phyloP scores from a whole-genome alignment of 2,888 invertebrate genomes.

The Chromoteleia sp. region DNA sequence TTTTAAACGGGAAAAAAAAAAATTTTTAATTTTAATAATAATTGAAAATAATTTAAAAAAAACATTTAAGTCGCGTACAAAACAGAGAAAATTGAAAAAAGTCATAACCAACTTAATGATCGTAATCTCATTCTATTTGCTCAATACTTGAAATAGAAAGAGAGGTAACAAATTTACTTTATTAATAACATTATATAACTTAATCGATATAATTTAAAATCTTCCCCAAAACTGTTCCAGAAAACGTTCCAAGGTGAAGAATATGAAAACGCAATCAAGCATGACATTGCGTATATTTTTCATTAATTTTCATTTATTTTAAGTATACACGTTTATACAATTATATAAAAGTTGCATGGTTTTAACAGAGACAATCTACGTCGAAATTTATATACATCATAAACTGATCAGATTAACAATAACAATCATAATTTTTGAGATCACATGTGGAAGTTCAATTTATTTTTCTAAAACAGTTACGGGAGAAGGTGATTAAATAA shows the following conservation, averaged over 20 bases:
- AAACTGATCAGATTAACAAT: conserved; percentile 74
- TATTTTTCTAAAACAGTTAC: conserved; percentile 83
- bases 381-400: conserved; percentile 82
- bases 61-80: conserved; percentile 39
- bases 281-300: conserved; percentile 78
- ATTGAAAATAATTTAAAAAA: no score
- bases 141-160: conserved; percentile 48
- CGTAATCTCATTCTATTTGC: conserved; percentile 73
- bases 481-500: conserved; percentile 73
- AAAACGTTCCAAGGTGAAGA: conserved; percentile 81
- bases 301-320: conserved; percentile 83
- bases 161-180: no score
- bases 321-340: conserved; percentile 84
- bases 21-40: no score
- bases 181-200: no score
- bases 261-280: conserved; percentile 78
- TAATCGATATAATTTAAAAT: no score
- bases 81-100: conserved; percentile 6
- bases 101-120: conserved; percentile 76
- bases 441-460: conserved; percentile 40
- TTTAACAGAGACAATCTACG: conserved; percentile 78
- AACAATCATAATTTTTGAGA: conserved; percentile 40
- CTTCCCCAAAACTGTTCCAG: conserved; percentile 84
- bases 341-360: conserved; percentile 84
- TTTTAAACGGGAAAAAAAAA: no score